Percentiles rank a stretch among this genome's conserved stretches.
phyloP scores from a whole-genome alignment of 2,797 vertebrate genomes.

The Trichosurus vulpecula region DNA sequence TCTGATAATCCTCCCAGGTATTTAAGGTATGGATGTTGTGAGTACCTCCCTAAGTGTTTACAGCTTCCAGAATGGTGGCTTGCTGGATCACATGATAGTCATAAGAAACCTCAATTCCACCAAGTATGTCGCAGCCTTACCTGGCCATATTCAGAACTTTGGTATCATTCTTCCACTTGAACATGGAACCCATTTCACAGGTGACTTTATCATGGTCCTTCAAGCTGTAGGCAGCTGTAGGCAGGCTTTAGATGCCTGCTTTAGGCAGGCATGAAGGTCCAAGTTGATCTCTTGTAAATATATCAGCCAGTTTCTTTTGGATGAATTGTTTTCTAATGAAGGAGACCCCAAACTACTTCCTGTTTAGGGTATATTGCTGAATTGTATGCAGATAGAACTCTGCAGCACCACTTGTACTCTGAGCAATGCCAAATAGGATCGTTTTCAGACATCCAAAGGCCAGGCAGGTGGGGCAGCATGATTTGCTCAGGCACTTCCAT shows the following conservation, averaged over 20 bases:
- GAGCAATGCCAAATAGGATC: constrained; percentile 93
- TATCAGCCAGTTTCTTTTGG: constrained; percentile 96
- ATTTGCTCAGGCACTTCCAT: constrained; percentile 94
- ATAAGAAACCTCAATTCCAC: constrained; percentile 93
- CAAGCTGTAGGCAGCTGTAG: too few species aligned
- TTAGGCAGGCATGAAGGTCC: constrained; percentile 92
- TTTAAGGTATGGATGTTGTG: constrained; percentile 94
- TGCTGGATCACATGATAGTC: constrained; percentile 96
- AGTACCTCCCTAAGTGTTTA: constrained; percentile 98
- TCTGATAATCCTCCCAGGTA: constrained; percentile 94
- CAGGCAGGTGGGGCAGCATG: constrained; percentile 87
- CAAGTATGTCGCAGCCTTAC: constrained; percentile 95
- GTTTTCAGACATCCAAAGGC: constrained; percentile 95
- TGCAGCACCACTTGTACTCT: constrained; percentile 92
- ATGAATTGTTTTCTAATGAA: constrained; percentile 93
- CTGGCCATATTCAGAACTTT: constrained; percentile 92
- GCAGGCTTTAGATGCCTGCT: too few species aligned
- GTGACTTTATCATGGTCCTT: constrained; percentile 89
- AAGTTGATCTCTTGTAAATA: constrained; percentile 92
- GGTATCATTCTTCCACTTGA: constrained; percentile 95
- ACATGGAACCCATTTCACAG: constrained; percentile 94
- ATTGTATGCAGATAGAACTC: constrained; percentile 93
- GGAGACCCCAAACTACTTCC: constrained; percentile 92
- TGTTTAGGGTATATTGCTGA: constrained; percentile 91
- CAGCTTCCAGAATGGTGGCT: constrained; percentile 94